Evolutionary conservation across 92 coral and sea anemone species (phyloP).

Genomic region (Plumapathes pennacea): DNA sequence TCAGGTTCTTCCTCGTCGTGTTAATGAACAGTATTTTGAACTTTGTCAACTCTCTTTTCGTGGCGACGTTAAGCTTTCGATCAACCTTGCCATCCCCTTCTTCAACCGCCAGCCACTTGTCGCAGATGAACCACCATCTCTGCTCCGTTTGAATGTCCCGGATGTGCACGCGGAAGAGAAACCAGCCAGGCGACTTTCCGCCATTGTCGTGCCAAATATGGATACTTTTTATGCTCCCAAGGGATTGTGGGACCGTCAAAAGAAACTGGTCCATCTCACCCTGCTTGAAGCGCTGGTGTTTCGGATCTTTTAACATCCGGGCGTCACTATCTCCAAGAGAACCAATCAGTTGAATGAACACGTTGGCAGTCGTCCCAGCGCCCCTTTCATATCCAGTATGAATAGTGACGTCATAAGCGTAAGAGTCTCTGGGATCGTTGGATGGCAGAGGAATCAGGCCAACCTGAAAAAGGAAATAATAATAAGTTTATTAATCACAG

Average conservation of each 20-base stretch:
- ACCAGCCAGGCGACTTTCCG: conserved; percentile 85
- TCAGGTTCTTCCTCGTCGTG: conserved; percentile 84
- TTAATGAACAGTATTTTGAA: conserved; percentile 85
- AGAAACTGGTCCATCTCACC: conserved; percentile 81
- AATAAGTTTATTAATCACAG: too few relatives aligned
- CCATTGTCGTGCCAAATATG: conserved; percentile 92
- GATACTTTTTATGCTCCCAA: conserved; percentile 70
- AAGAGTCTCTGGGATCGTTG: conserved; percentile 86
- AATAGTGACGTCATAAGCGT: conserved; percentile 81
- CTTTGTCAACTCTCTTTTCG: conserved; percentile 69
- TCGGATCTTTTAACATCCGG: conserved; percentile 66
- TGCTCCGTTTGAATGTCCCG: conserved; percentile 80
- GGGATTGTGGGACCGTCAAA: conserved; percentile 79
- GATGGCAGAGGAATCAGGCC: conserved; percentile 77
- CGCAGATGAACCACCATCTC: conserved; percentile 91
- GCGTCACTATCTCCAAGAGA: conserved; percentile 80
- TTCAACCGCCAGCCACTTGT: conserved; percentile 91
- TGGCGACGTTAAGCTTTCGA: conserved; percentile 50
- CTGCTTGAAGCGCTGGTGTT: conserved; percentile 59
- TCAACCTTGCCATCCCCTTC: conserved; percentile 87
- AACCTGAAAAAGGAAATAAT: conserved; percentile 36
- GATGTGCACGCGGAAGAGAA: conserved; percentile 75
- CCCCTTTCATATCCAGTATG: conserved; percentile 78
- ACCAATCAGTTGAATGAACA: conserved; percentile 72
- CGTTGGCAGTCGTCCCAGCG: conserved; percentile 85